Conservation (phyloP, 2,888 invertebrate species). For the Dendrolimus pini region DNA sequence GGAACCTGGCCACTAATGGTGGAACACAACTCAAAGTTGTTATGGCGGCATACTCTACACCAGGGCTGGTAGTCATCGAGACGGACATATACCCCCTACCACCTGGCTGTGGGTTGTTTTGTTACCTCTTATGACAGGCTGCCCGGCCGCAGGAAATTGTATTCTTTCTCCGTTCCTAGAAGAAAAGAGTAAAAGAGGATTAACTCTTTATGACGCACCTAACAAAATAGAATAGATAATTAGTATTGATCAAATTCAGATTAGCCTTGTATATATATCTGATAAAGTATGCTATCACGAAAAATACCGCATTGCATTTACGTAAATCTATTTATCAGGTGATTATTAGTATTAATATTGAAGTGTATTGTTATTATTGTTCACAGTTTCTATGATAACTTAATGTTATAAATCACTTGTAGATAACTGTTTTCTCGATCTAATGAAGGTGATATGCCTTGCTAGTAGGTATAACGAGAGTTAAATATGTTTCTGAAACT, state of each 20-base stretch:
- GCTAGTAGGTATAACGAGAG: no score
- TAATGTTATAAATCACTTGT: no score
- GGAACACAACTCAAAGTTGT: not conserved
- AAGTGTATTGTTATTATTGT: no score
- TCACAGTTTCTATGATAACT: no score
- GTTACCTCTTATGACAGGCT: not conserved
- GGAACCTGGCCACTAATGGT: not conserved
- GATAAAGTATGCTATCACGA: conserved; percentile 7
- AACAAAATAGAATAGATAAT: not conserved
- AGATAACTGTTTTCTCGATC: no score
- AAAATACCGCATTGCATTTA: conserved; percentile 51
- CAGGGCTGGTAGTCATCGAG: not conserved
- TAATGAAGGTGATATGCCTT: no score
- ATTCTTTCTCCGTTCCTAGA: not conserved
- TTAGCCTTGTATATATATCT: conserved; percentile 11
- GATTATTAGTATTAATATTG: conserved; percentile 18
- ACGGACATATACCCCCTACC: not conserved
- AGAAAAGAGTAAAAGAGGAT: no score
- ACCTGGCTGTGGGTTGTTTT: not conserved
- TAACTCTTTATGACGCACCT: not conserved
- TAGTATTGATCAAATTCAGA: conserved; percentile 23
- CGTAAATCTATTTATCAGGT: conserved; percentile 41
- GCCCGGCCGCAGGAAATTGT: not conserved
- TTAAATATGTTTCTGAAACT: no score
- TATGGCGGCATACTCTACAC: not conserved